phyloP scores from a whole-genome alignment of 2,888 invertebrate species.

The Plutella xylostella region DNA sequence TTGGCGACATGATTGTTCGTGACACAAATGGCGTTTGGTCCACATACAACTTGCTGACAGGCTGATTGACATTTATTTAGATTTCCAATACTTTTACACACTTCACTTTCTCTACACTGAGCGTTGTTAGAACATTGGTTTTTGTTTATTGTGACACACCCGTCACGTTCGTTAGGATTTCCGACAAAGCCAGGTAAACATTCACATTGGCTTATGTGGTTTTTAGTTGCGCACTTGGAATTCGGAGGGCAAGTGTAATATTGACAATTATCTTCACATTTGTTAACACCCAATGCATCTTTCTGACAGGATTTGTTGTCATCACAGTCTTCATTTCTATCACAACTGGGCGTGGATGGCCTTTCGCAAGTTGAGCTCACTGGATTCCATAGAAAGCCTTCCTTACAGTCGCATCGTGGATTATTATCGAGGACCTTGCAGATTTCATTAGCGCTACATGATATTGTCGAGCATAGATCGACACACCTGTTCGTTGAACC shows the following conservation, averaged over 20 bases:
- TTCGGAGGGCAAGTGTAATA: constrained; percentile 88
- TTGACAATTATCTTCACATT: constrained; percentile 82
- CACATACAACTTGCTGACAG: constrained; percentile 82
- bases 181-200: constrained; percentile 87
- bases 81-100: constrained; percentile 75
- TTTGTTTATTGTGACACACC: constrained; percentile 80
- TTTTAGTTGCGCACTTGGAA: constrained; percentile 80
- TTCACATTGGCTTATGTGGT: constrained; percentile 83
- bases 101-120: constrained; percentile 86
- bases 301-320: constrained; percentile 79
- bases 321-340: constrained; percentile 77
- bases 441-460: constrained; percentile 85
- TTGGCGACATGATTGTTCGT: constrained; percentile 91
- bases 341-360: constrained; percentile 87
- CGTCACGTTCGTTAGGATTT: constrained; percentile 90
- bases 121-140: constrained; percentile 84
- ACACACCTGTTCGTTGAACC: constrained; percentile 77
- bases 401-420: constrained; percentile 84
- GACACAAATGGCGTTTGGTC: constrained; percentile 88
- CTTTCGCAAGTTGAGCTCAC: constrained; percentile 85
- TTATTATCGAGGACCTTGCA: constrained; percentile 79
- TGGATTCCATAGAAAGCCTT: constrained; percentile 86
- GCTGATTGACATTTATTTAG: constrained; percentile 79
- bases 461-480: constrained; percentile 82
- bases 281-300: constrained; percentile 87